These are phyloP conservation scores for Epistrophella euchroma DNA, from an alignment of 2,888 invertebrate species.

Conservation along the genomic window DNA sequence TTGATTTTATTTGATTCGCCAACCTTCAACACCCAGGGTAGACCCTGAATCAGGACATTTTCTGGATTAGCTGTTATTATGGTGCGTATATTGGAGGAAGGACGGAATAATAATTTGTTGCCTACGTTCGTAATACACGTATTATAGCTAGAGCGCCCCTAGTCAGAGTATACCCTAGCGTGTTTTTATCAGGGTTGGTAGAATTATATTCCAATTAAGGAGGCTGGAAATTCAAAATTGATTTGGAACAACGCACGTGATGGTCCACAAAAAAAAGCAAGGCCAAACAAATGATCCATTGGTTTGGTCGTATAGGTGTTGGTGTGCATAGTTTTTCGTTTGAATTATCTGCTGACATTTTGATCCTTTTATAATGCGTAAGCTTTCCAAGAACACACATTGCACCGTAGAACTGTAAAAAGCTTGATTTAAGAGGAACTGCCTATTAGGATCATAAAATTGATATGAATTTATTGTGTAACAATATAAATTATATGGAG, in stretches of 20 bases:
- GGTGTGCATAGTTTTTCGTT: conserved; percentile 20
- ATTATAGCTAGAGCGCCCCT: neutral
- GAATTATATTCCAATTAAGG: conserved; percentile 67
- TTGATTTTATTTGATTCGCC: conserved; percentile 42
- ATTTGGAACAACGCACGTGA: conserved; percentile 48
- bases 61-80: conserved; percentile 58
- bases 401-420: neutral
- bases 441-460: conserved; percentile 21
- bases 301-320: neutral
- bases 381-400: conserved; percentile 7
- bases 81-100: conserved; percentile 34
- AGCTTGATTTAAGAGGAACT: neutral
- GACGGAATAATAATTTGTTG: conserved; percentile 54
- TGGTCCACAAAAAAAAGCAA: neutral
- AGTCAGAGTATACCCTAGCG: conserved; percentile 25
- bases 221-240: conserved; percentile 65
- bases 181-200: conserved; percentile 17
- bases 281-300: neutral
- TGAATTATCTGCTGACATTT: conserved; percentile 47
- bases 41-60: conserved; percentile 21
- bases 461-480: neutral
- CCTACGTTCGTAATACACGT: neutral
- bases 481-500: neutral
- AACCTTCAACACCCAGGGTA: neutral
- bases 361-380: conserved; percentile 45